Percentiles rank a stretch among this genome's conserved stretches.
These are phyloP conservation scores for Gymnorhina tibicen DNA, from an alignment of 2,113 vertebrate species.

Conservation along the genomic window DNA sequence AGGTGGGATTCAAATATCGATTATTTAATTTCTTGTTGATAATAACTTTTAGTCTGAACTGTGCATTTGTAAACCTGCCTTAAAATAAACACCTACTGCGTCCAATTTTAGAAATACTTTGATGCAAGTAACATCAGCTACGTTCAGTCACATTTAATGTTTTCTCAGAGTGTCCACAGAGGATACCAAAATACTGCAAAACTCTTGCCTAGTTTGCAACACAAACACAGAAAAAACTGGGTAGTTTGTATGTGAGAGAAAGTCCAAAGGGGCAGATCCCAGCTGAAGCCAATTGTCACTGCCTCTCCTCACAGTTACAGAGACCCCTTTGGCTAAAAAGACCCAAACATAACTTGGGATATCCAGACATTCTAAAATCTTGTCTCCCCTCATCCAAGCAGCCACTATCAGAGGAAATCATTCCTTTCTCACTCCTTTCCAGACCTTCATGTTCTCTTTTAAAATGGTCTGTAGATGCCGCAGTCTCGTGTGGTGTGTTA, in stretches of 20 bases:
- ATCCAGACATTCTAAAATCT: background rate
- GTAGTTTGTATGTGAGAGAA: background rate
- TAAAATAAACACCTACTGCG: background rate
- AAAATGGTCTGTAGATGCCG: background rate
- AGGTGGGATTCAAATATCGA: background rate
- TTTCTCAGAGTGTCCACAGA: background rate
- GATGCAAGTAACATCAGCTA: background rate
- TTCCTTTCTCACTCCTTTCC: background rate
- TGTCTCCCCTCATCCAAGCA: background rate
- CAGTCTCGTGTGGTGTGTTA: background rate
- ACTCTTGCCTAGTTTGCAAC: background rate
- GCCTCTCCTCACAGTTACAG: background rate
- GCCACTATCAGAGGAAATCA: background rate
- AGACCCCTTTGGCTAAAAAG: background rate
- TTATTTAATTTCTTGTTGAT: background rate
- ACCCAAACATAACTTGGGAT: background rate
- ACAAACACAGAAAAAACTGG: background rate
- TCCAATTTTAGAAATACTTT: background rate
- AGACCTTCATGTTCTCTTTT: background rate
- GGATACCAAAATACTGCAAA: background rate
- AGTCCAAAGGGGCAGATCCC: background rate
- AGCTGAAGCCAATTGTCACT: background rate
- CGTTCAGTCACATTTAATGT: background rate
- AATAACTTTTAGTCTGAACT: background rate
- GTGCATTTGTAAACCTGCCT: background rate